Evolutionary conservation across 2,888 invertebrate genomes (phyloP), one percentile per base, ranked within the genome.

Genomic region (Halictus quadricinctus): DNA sequence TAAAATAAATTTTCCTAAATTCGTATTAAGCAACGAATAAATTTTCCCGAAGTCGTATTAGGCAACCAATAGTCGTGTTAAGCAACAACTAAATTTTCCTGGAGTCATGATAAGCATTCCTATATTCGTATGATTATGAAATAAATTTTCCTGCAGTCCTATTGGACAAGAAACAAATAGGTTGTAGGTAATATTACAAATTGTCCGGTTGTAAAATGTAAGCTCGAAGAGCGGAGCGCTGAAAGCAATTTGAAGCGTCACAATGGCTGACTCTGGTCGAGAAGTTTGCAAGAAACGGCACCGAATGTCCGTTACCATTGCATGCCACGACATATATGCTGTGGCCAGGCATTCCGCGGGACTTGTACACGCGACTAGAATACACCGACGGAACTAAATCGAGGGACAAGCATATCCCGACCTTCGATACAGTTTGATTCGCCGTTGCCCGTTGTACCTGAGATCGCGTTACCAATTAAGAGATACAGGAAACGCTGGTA

Each of bases 401-500:
- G 76, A 83, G 75, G 79, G 76, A 80, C 80, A 79, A 80, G 76
- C 88, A 76, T 70, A 87, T 87, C 88, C 85, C 87, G 91, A 89
- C 91, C 90, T 91, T 91, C 90, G 90, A 89, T 90, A 87, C 88
- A 89, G 88, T 90, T 88, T 87, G 90, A 91, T 88, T 81, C 82
- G 84, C 87, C 87, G 88, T 81, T 79, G 84, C 82, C 72, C 76
- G 83, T 76, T 84, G 80, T 73, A 36, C 21, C 69, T 80, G 73
- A 81, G 83, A 85, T 90, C 88, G 89, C 88, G 81, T 91, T 91
- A 85, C 91, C 91, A 90, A 91, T 91, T 91, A 89, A 91, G 91
- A 87, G 88, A 89, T 91, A 90, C 91, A 91, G 90, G 90, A 91
- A 91, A 90, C 84, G 80, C 79, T 29, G 84, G 86, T 91, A 91